These are phyloP conservation scores for Chaetops frenatus DNA, from an alignment of 2,113 vertebrate species.

Conservation along the genomic window DNA sequence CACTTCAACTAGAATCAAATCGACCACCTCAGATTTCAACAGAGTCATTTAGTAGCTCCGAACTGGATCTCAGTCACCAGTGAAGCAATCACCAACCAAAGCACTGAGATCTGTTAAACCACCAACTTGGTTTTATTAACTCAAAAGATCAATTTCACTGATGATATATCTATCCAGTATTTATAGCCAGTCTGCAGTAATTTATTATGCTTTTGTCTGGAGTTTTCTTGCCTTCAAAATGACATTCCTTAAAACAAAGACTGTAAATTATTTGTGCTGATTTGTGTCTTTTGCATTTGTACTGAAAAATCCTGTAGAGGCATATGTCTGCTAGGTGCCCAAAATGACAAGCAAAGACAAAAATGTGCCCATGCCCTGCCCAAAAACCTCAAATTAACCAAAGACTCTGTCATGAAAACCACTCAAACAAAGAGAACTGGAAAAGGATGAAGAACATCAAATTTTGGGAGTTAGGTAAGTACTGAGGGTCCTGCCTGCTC, in stretches of 20 bases:
- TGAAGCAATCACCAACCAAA: background rate
- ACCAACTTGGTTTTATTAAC: background rate
- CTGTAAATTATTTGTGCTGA: background rate
- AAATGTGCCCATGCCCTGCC: background rate
- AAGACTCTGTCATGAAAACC: background rate
- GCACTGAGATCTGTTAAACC: background rate
- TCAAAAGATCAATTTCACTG: background rate
- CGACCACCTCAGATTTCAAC: background rate
- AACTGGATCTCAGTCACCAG: background rate
- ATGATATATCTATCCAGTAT: background rate
- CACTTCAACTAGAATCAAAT: background rate
- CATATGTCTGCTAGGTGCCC: background rate
- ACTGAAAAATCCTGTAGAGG: background rate
- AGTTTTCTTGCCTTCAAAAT: background rate
- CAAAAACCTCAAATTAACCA: background rate
- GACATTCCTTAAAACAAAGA: background rate
- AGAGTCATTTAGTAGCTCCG: background rate
- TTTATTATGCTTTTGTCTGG: background rate
- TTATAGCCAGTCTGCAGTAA: background rate
- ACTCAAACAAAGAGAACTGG: background rate
- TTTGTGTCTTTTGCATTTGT: background rate
- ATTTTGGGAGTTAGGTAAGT: background rate
- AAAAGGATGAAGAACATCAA: background rate
- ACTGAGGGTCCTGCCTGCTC: background rate
- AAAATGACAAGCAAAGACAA: background rate